Conservation (phyloP, 2,797 vertebrate species). For the Natrix natrix region DNA sequence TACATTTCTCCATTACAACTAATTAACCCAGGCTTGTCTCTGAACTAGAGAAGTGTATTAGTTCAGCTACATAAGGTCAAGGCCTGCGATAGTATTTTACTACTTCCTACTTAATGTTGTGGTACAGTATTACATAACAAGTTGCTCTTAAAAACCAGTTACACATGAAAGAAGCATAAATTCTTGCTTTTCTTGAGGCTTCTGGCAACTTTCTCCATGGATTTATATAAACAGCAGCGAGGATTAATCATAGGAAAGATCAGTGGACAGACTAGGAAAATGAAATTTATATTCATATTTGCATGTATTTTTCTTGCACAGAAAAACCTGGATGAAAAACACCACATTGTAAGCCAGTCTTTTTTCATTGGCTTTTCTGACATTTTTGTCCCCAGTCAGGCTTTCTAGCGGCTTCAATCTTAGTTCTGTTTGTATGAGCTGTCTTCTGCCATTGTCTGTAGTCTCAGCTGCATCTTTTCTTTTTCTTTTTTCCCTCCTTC, state of each 20-base stretch:
- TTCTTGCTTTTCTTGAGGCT: background rate
- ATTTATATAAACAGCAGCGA: background rate
- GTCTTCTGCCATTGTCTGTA: background rate
- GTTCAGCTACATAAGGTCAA: background rate
- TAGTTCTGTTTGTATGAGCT: background rate
- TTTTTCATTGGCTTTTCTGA: background rate
- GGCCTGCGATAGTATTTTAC: conserved; percentile 14
- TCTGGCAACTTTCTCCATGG: background rate
- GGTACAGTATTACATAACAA: conserved; percentile 1
- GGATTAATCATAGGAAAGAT: background rate
- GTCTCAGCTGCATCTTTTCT: conserved; percentile 5
- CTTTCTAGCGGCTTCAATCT: conserved; percentile 7
- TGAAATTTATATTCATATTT: background rate
- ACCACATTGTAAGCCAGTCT: background rate
- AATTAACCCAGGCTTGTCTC: background rate
- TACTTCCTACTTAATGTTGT: conserved; percentile 23
- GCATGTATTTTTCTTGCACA: background rate
- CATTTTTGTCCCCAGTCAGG: background rate
- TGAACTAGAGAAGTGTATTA: background rate
- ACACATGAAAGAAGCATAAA: conserved; percentile 23
- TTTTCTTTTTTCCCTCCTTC: background rate
- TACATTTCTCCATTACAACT: background rate
- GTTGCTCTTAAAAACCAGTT: conserved; percentile 32
- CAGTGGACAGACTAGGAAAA: background rate
- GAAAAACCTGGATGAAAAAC: background rate